Conservation (phyloP, 2,888 invertebrate species). For the Carpatolechia fugitivella region DNA sequence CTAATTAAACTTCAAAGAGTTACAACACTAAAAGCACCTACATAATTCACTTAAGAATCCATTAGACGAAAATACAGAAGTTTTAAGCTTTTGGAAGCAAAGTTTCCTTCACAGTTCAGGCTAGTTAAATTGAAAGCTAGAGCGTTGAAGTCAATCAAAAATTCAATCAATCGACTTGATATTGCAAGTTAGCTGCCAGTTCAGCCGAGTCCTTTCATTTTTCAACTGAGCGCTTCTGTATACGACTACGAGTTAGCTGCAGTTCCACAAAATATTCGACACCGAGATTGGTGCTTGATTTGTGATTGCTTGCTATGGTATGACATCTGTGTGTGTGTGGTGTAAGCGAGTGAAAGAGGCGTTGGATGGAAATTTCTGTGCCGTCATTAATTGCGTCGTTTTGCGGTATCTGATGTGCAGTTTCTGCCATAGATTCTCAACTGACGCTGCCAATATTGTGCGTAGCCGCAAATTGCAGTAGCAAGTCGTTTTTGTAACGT, state of each 20-base stretch:
- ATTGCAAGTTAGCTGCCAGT: not conserved
- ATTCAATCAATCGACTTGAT: slow-evolving; percentile 1
- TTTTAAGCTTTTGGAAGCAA: not conserved
- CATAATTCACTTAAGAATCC: not conserved
- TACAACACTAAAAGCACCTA: not conserved
- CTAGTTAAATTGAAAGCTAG: not conserved
- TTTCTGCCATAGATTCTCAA: not conserved
- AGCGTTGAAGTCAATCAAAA: slow-evolving; percentile 2
- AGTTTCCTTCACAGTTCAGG: not conserved
- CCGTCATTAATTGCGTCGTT: too few species aligned
- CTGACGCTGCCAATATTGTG: not conserved
- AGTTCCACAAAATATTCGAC: too few species aligned
- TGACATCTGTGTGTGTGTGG: too few species aligned
- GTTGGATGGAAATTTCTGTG: too few species aligned
- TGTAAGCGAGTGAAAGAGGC: too few species aligned
- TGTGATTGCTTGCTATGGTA: too few species aligned
- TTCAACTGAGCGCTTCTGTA: not conserved
- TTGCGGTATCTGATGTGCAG: not conserved
- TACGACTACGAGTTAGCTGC: not conserved
- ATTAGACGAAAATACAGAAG: not conserved
- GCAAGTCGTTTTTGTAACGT: not conserved
- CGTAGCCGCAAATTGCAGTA: not conserved
- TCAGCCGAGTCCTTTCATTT: not conserved
- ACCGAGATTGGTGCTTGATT: too few species aligned
- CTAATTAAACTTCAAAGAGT: not conserved